phyloP scores from a whole-genome alignment of 2,888 invertebrate species.

The Pandemis heparana region DNA sequence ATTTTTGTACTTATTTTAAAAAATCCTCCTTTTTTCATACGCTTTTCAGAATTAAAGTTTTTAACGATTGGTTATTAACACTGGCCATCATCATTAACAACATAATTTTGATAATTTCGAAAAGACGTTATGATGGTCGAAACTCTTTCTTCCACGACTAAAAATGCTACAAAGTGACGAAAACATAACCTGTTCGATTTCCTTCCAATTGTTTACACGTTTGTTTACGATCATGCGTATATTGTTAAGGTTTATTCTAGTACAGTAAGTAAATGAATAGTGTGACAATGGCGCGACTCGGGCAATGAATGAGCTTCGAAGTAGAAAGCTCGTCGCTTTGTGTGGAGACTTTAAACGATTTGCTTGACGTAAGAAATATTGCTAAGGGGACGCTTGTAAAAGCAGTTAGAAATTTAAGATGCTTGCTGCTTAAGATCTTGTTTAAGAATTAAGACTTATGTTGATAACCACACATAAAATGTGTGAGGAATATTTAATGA shows the following conservation, averaged over 20 bases:
- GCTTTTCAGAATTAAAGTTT: no score
- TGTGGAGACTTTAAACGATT: not conserved
- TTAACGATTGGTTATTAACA: no score
- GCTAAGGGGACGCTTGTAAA: not conserved
- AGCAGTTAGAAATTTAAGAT: not conserved
- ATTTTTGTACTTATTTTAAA: no score
- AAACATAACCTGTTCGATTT: not conserved
- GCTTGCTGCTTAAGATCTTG: not conserved
- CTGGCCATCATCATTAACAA: not conserved
- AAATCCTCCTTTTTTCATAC: no score
- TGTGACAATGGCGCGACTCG: not conserved
- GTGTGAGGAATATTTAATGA: no score
- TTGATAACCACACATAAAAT: no score
- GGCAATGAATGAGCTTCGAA: not conserved
- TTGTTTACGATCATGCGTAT: not conserved
- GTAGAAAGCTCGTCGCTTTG: slow-evolving; percentile 4
- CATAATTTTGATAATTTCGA: no score
- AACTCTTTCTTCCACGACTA: no score
- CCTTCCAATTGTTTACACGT: not conserved
- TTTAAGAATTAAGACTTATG: no score
- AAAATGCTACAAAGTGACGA: not conserved
- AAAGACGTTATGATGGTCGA: no score
- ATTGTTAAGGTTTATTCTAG: not conserved
- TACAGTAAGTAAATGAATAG: not conserved
- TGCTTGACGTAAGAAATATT: slow-evolving; percentile 1